Evolutionary conservation across 2,888 invertebrate species (phyloP), one percentile per base, ranked within the genome.

Genomic region (Bembecia ichneumoniformis): DNA sequence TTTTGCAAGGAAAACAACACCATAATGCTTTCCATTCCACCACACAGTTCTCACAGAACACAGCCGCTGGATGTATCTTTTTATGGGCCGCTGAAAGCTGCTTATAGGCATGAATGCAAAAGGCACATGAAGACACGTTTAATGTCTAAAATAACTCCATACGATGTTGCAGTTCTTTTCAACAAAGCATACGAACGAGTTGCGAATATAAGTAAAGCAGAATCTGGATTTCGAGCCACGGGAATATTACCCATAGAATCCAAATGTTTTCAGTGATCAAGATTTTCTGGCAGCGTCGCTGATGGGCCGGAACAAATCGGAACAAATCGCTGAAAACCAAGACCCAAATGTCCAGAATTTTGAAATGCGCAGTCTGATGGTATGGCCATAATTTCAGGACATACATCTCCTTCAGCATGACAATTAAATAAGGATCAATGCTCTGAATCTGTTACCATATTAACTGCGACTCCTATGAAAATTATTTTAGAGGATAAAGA

Each of bases 1-100:
- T 57, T 51, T 59, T 63, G 59, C 51, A 62, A 60, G 45, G 52
- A 53, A 49, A 58, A 58, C 50, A 47, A 56, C 47, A 57, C 57
- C 47, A 50, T 44, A 50, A 60, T 59, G 63, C 54, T 72, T 51
- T 58, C 56, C 34, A 54, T 58, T 52, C 59, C 56, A 47, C 58
- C 57, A 53, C 56, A 57, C 49, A 58, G 52, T 51, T 58, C 57
- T 47, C 58, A 61, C 43, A 54, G 55, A 54, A 55, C 49, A 44
- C 58, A 56, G 52, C 58, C 58, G 40, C 49, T 58, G 44, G 60
- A 60, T 55, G 53, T 60, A 44, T 51, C 57, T 49, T 56, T 58
- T 56, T 56, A 54, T 51, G 56, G 57, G 46, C 55, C 58, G 43
- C 51, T 58, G 43, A 57, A 60, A 56, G 49, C 51, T 53, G 53